Evolutionary conservation across 2,888 invertebrate species (phyloP).

Genomic region (Brachylomia viminalis): DNA sequence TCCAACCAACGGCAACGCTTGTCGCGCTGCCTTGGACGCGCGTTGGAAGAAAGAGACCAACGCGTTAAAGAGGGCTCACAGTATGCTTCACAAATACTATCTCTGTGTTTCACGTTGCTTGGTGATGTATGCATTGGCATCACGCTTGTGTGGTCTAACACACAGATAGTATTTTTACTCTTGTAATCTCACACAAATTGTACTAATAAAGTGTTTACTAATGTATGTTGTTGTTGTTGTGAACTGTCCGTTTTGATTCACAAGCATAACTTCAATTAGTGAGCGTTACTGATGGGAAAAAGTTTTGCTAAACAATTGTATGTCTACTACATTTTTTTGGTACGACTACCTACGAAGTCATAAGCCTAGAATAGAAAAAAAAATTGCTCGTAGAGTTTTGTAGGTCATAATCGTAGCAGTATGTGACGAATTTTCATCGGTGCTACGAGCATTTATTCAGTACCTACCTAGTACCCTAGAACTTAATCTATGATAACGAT

Average conservation of each 20-base stretch:
- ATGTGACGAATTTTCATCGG: conserved; percentile 21
- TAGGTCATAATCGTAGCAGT: conserved; percentile 18
- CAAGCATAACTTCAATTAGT: no score
- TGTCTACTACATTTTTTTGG: background rate
- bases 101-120: conserved; percentile 73
- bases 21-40: conserved; percentile 40
- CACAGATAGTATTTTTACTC: conserved; percentile 58
- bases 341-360: background rate
- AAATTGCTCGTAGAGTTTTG: conserved; percentile 3
- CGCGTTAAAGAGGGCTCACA: conserved; percentile 64
- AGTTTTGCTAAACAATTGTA: background rate
- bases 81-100: conserved; percentile 64
- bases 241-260: background rate
- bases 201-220: conserved; percentile 26
- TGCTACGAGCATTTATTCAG: conserved; percentile 25
- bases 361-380: conserved; percentile 22
- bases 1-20: conserved; percentile 48
- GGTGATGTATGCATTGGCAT: conserved; percentile 57
- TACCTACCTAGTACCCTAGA: background rate
- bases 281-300: background rate
- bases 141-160: conserved; percentile 47
- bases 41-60: conserved; percentile 63
- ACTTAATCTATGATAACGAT: background rate
- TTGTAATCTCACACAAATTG: conserved; percentile 36
- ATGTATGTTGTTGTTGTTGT: conserved; percentile 24